Base-by-base conservation (phyloP, 2,113 vertebrate species). In the Tenebrosternarchus preto region DNA sequence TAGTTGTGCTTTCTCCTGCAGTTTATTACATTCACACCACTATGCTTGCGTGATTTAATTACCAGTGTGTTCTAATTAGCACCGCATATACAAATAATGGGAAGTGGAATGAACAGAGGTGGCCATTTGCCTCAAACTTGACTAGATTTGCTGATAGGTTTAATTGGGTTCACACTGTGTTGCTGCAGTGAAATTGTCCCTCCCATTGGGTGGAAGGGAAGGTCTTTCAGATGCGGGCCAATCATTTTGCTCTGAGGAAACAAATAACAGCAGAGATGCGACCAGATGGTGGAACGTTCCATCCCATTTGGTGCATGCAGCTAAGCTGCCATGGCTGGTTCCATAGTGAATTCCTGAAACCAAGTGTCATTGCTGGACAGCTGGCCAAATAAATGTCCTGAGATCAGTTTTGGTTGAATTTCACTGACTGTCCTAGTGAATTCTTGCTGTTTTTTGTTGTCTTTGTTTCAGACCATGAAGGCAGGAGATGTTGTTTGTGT, bases 401-500 rank as follows among this genome's bases (percentile, higher is more conserved):
- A 22, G 56, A n/a, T n/a, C 20, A 12, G 20, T 50, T 63, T 29
- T 5, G 17, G 15, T 2, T 4, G 19, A 50, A 73, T 64, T 56
- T 1, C 0, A 57, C 24, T 36, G 68, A 25, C 24, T 61, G n/a
- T 27, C 19, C 3, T 57, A 46, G 25, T 50, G 56, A 59, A n/a
- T 59, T 68, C 19, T 68, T 39, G 16, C 25, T 68, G 29, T 55
- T 63, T 1, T 73, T 20, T 16, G 8, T 5, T 82, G 27, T 83
- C 36, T 88, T 83, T 82, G 76, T 89, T 93, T 61, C 91, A 98
- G 96, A 97, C 94, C 25, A 96, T 98, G 96, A 95, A 91, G 0
- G 96, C 95, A 0, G 95, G 95, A 0, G 94, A 96, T 0, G 89
- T 97, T 0, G 91, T 97, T 80, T 98, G 96, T 88, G 97, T 95